These are phyloP conservation scores for Pandemis corylana DNA, from an alignment of 2,888 invertebrate genomes.

Conservation along the genomic window DNA sequence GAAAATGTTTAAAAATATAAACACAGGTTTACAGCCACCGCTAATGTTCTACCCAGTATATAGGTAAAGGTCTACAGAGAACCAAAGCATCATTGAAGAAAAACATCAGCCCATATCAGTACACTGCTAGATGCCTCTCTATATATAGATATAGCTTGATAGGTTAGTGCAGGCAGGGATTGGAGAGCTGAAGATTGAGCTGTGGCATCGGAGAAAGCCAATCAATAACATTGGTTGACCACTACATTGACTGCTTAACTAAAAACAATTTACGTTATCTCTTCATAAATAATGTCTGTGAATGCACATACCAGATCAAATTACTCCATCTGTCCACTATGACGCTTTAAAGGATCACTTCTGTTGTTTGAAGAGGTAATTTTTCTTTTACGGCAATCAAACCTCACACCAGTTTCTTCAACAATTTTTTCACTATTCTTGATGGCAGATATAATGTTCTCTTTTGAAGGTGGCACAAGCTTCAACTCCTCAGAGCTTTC, in stretches of 20 bases:
- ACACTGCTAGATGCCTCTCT: too few species aligned
- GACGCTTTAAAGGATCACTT: constrained; percentile 68
- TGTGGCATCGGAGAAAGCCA: not conserved
- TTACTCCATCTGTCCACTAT: constrained; percentile 53
- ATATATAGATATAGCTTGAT: too few species aligned
- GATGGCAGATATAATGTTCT: constrained; percentile 78
- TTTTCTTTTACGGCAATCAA: constrained; percentile 76
- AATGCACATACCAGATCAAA: constrained; percentile 24
- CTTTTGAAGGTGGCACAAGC: constrained; percentile 76
- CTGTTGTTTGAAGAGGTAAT: constrained; percentile 60
- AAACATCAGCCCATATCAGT: too few species aligned
- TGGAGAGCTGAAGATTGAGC: too few species aligned
- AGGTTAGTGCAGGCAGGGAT: too few species aligned
- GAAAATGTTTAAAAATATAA: too few species aligned
- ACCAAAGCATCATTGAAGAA: not conserved
- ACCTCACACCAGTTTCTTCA: constrained; percentile 74
- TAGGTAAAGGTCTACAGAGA: not conserved
- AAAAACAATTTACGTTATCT: constrained; percentile 9
- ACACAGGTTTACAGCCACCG: too few species aligned
- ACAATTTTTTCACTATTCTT: constrained; percentile 79
- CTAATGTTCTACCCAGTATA: too few species aligned
- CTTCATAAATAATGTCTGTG: constrained; percentile 20
- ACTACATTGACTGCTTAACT: not conserved
- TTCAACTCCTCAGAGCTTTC: constrained; percentile 72
- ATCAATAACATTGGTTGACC: constrained; percentile 23